Percentiles rank a stretch among this genome's conserved stretches.
phyloP scores from a whole-genome alignment of 2,888 invertebrate species.

The Xestoiulus laeticollis region DNA sequence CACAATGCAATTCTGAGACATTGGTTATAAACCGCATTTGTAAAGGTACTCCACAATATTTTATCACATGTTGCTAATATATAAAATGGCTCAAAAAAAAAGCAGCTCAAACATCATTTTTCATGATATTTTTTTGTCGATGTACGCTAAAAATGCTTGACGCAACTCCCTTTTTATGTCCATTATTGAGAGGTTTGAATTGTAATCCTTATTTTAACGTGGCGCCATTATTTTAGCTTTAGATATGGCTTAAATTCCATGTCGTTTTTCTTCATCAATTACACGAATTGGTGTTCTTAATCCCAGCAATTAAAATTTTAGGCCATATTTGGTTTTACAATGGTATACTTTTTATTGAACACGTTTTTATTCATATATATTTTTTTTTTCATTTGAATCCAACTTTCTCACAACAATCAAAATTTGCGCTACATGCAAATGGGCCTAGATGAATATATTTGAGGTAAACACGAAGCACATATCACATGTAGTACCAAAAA shows the following conservation, averaged over 20 bases:
- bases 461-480: constrained; percentile 22
- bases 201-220: background rate
- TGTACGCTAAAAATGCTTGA: background rate
- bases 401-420: constrained; percentile 11
- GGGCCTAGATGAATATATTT: constrained; percentile 16
- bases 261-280: background rate
- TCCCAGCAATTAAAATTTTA: background rate
- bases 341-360: constrained; percentile 36
- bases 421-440: constrained; percentile 17
- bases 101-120: background rate
- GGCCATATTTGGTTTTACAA: background rate
- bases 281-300: background rate
- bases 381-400: background rate
- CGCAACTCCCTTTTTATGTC: background rate
- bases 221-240: background rate
- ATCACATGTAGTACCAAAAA: background rate
- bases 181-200: background rate
- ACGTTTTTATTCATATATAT: background rate
- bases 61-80: too few species aligned
- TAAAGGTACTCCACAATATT: too few species aligned
- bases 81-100: background rate
- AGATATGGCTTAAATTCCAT: background rate
- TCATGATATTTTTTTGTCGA: background rate
- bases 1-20: too few species aligned
- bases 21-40: too few species aligned